A percentile compares a stretch with the other conserved stretches of the same genome.
These are phyloP conservation scores for Theocolax elegans DNA, from an alignment of 1,140 invertebrate species.

Conservation along the genomic window DNA sequence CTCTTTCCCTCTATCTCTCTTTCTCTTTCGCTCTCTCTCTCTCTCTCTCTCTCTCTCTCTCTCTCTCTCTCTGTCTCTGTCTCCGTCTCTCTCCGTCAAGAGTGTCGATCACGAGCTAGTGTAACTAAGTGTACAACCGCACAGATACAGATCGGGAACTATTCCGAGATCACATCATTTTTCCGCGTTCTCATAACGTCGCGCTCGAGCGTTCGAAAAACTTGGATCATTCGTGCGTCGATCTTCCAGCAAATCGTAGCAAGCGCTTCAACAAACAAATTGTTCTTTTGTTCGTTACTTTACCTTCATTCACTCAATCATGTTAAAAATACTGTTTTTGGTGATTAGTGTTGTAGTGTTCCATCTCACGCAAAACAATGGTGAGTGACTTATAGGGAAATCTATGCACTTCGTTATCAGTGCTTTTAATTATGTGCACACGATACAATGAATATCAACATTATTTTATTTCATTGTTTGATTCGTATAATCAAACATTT, in stretches of 20 bases:
- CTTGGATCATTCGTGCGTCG: slow-evolving; percentile 3
- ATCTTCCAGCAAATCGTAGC: not conserved
- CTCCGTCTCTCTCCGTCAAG: not conserved
- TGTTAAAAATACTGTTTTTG: slow-evolving; percentile 9
- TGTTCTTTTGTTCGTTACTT: not conserved
- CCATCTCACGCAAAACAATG: not conserved
- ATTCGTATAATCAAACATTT: too few relatives aligned
- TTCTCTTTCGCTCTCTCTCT: not conserved
- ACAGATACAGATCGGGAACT: slow-evolving; percentile 30
- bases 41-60: slow-evolving; percentile 9
- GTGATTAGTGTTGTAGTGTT: not conserved
- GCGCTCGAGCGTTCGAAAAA: not conserved
- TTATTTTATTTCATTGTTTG: too few relatives aligned
- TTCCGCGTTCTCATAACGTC: slow-evolving; percentile 24
- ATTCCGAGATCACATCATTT: slow-evolving; percentile 22
- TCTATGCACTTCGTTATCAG: not conserved
- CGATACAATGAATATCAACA: too few relatives aligned
- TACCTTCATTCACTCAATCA: not conserved
- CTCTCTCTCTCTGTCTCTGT: slow-evolving; percentile 13
- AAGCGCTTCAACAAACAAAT: not conserved
- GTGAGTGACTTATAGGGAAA: slow-evolving; percentile 26
- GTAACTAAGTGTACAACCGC: slow-evolving; percentile 25
- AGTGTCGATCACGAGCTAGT: not conserved
- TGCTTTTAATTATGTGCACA: too few relatives aligned
- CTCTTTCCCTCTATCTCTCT: not conserved